Conservation (phyloP, 2,113 vertebrate genomes). For the Aegotheles bennettii region DNA sequence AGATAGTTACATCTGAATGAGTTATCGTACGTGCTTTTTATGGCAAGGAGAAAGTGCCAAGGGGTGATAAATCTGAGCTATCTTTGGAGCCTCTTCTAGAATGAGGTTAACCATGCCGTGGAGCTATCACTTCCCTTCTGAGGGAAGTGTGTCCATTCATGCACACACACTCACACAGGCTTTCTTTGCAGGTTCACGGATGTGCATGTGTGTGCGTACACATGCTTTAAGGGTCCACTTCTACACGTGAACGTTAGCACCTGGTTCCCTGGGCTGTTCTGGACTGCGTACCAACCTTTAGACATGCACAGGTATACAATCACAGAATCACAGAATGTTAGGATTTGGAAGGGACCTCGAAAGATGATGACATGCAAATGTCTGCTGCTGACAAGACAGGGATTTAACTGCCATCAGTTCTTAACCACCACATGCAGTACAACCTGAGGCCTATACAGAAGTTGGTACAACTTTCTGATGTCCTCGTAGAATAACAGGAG, state of each 20-base stretch:
- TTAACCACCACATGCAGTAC: background rate
- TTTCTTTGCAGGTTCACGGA: background rate
- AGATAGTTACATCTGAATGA: background rate
- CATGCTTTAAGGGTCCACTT: background rate
- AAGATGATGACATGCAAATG: background rate
- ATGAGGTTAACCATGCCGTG: background rate
- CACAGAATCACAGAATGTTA: too few relatives aligned
- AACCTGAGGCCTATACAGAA: background rate
- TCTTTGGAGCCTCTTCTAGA: background rate
- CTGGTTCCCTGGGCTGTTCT: background rate
- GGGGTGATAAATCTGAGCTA: background rate
- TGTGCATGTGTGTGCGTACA: rapidly evolving
- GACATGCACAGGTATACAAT: background rate
- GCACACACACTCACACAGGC: background rate
- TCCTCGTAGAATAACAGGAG: background rate
- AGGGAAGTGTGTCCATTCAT: background rate
- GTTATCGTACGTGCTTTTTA: background rate
- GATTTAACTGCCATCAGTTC: background rate
- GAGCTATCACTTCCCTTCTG: background rate
- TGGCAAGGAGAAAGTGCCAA: background rate
- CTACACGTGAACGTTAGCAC: background rate
- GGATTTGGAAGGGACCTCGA: too few relatives aligned
- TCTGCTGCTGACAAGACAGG: background rate
- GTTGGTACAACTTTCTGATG: background rate
- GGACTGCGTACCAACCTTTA: background rate